Evolutionary conservation across 2,113 vertebrate species (phyloP).

Genomic region (Protobothrops mucrosquamatus): DNA sequence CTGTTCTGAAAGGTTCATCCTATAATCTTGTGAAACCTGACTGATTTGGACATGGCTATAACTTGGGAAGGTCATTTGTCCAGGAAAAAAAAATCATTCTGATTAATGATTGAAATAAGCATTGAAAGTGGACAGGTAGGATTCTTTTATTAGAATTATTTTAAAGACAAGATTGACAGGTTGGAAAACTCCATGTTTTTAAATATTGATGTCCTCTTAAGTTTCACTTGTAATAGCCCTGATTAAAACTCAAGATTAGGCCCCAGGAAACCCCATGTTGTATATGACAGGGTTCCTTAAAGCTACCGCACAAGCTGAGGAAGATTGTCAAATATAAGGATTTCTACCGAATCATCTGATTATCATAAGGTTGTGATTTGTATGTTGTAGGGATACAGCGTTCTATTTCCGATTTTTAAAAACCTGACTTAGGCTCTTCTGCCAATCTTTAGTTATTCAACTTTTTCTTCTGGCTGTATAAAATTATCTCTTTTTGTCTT

Average conservation of each 20-base stretch:
- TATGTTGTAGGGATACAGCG: background rate
- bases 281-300: background rate
- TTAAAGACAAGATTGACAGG: background rate
- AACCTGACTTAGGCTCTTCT: accelerated
- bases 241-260: background rate
- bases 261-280: background rate
- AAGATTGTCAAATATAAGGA: background rate
- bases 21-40: background rate
- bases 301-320: background rate
- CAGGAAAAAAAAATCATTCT: background rate
- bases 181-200: background rate
- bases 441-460: background rate
- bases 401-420: background rate
- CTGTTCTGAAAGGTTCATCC: background rate
- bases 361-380: background rate
- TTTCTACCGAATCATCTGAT: background rate
- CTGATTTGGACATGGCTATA: background rate
- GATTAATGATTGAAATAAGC: background rate
- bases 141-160: background rate
- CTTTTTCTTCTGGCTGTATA: background rate
- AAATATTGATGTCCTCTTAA: background rate
- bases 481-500: background rate
- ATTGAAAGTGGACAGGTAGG: background rate
- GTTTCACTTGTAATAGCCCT: background rate
- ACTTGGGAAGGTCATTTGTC: background rate